A percentile compares a stretch with the other conserved stretches of the same genome.
Conservation (phyloP, 2,888 invertebrate genomes). For the Hyposoter didymator region DNA sequence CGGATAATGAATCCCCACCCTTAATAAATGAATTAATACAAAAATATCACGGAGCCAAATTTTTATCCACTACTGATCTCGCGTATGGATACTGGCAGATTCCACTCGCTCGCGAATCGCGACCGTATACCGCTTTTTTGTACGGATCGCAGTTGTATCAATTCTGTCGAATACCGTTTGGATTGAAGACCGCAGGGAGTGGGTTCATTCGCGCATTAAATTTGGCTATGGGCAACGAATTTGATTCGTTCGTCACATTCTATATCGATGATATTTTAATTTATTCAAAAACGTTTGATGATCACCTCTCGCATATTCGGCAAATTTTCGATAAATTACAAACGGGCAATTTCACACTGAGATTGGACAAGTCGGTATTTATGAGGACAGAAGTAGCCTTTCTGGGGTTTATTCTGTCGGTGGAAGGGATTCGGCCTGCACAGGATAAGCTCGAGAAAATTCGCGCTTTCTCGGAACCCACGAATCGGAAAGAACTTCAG, state of each 20-base stretch:
- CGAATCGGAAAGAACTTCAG: constrained; percentile 69
- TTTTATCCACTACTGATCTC: constrained; percentile 69
- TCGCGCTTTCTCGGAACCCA: constrained; percentile 69
- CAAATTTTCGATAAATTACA: constrained; percentile 62
- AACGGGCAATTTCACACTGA: constrained; percentile 68
- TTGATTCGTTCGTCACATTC: constrained; percentile 69
- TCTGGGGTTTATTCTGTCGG: constrained; percentile 49
- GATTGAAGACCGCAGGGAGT: constrained; percentile 73
- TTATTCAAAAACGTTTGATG: constrained; percentile 68
- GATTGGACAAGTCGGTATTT: constrained; percentile 70
- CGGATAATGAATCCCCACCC: constrained; percentile 73
- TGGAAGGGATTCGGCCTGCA: constrained; percentile 28
- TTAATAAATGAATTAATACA: constrained; percentile 68
- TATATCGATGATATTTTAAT: constrained; percentile 77
- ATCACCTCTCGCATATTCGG: constrained; percentile 69
- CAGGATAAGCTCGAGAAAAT: constrained; percentile 67
- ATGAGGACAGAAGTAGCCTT: constrained; percentile 62
- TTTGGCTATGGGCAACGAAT: constrained; percentile 71
- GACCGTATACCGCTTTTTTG: constrained; percentile 67
- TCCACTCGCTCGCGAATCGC: constrained; percentile 37
- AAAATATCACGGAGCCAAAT: constrained; percentile 61
- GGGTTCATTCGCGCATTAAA: constrained; percentile 72
- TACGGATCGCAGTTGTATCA: constrained; percentile 64
- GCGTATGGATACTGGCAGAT: constrained; percentile 69
- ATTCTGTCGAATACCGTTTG: constrained; percentile 73